Base-by-base conservation (phyloP, 2,113 vertebrate species). In the Symphodus melops region DNA sequence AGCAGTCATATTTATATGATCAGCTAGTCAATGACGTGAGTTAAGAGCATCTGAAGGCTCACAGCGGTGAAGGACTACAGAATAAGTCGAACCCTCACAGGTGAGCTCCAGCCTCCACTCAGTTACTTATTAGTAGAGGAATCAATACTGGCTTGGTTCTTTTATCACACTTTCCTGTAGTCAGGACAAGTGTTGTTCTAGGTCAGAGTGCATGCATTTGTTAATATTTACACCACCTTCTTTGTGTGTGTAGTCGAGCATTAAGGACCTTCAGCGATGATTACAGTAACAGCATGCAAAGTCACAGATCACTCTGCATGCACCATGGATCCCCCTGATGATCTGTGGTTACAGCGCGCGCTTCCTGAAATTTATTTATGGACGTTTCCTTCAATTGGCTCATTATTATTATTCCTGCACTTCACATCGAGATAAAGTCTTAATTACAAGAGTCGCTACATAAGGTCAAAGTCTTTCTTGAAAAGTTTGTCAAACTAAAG, bases 101-200 rank as follows among this genome's bases (percentile, higher is more conserved):
- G 48, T 20, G 44, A 74, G 37, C 72, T 72, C 46, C 28, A 33
- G 6, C 28, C 5, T 33, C 28, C 28, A 33, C 79, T 75, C 11
- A 53, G 82, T 91, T 86, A 88, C 76, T 88, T 78, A 90, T 89
- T 91, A 78, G 72, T 4, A 11, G 58, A 69, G 46, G 17, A 67
- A 87, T 90, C 84, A 21, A 89, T 88, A 56, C 48, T 51, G 0
- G 9, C 48, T 19, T 51, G 19, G 46, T 4, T 19, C 16, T 19
- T 51, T 20, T 13, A 5, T 19, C 8, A 10, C 49, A 9, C 28
- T 6, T 23, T n/a, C 58, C 36, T 23, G 11, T 53, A 52, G 52
- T 75, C 61, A 20, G 51, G 46, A 53, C 53, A 25, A 39, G 49
- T 58, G 54, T 68, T 7, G 4, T 39, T 68, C 53, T 55, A 52